These are phyloP conservation scores for Adelges cooleyi DNA, from an alignment of 1,140 invertebrate species.

Conservation along the genomic window DNA sequence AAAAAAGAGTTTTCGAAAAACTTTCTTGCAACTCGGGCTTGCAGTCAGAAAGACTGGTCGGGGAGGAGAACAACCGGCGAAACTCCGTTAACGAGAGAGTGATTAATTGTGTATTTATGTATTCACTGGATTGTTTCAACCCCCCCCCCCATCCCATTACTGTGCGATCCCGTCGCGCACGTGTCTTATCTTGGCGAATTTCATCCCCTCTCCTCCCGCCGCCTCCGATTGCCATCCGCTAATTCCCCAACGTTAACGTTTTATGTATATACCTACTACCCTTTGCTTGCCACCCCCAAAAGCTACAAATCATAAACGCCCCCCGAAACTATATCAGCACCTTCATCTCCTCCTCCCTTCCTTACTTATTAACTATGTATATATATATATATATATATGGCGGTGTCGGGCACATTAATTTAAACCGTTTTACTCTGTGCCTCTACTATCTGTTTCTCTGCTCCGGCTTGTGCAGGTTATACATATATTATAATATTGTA, in stretches of 20 bases:
- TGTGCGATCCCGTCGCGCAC: not conserved
- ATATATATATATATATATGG: not conserved
- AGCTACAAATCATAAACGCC: conserved; percentile 25
- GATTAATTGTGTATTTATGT: conserved; percentile 29
- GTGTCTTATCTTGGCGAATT: conserved; percentile 26
- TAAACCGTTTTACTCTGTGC: not conserved
- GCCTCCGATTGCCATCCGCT: not conserved
- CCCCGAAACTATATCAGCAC: conserved; percentile 20
- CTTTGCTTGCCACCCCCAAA: conserved; percentile 2
- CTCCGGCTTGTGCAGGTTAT: no score
- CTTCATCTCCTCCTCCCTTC: not conserved
- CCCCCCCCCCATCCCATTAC: not conserved
- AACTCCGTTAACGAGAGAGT: conserved; percentile 6
- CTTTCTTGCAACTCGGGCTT: not conserved
- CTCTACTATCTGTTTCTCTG: no score
- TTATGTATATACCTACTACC: no score
- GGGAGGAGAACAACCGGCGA: not conserved
- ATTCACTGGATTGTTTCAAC: conserved; percentile 23
- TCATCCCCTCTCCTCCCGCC: not conserved
- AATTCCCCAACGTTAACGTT: not conserved
- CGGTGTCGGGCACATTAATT: not conserved
- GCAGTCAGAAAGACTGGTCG: no score
- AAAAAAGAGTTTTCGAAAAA: conserved; percentile 9
- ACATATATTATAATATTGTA: no score
- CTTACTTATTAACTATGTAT: not conserved